Evolutionary conservation across 2,797 vertebrate genomes (phyloP), one percentile per base, ranked within the genome.

Genomic region (Sciaenops ocellatus): DNA sequence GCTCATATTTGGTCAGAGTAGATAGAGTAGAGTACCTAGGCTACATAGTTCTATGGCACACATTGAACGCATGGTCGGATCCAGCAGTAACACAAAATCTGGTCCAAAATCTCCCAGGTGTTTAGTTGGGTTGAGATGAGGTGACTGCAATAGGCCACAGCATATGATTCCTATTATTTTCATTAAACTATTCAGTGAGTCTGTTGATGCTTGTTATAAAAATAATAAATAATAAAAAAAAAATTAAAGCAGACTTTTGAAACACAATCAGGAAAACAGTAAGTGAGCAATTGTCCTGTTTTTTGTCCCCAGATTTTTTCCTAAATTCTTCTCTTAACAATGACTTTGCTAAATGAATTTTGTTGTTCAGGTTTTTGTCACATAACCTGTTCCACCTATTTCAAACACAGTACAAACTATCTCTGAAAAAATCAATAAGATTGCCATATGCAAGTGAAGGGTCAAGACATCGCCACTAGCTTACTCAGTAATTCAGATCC

Each of bases 361-460:
- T 42, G 28, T 24, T 34, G 56, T 72, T 68, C 12, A 41, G 50
- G 15, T 54, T 55, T 63, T 64, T 47, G 62, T 80, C 62, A 76
- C 28, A 69, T 51, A 55, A 51, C 60, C 50, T 65, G 15, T 15
- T 22, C 30, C 59, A 16, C 50, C 30, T 44, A 20, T 59, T 73
- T 76, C 73, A 69, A 72, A 73, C 71, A 85, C 59, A 74, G 46
- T 60, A 77, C 22, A 26, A 54, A 52, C 34, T 38, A 38, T 60
- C 30, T 73, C 44, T 69, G 48, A 24, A 68, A 72, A 87, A 91
- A 91, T 90, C 91, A 82, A 87, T 90, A 85, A 64, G n/a, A 22
- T 48, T 52, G 16, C 15, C 2, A 10, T 64, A 79, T 86, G 54
- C 28, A 52, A 73, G 73, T 47, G 46, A 78, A 73, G 79, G 89